These are phyloP conservation scores for Spinibarbus caldwelli DNA, from an alignment of 2,797 vertebrate species.

Conservation along the genomic window DNA sequence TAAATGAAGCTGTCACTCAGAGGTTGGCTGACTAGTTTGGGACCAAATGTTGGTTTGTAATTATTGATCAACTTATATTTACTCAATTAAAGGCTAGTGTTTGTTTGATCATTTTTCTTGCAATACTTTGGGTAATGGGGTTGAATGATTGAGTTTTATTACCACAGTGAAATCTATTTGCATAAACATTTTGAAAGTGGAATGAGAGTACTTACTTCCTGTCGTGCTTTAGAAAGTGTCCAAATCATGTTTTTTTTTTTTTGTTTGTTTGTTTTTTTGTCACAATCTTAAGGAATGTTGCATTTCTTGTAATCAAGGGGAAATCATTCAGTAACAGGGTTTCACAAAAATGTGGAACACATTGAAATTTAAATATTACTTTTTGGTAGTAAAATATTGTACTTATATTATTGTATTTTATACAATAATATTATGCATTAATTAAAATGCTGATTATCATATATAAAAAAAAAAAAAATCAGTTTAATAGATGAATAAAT, in stretches of 20 bases:
- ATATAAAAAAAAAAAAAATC: no score
- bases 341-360: neutral
- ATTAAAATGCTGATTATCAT: no score
- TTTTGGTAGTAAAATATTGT: neutral
- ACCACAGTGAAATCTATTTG: neutral
- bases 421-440: no score
- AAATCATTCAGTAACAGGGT: neutral
- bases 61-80: no score
- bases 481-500: no score
- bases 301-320: neutral
- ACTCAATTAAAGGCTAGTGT: neutral
- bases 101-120: neutral
- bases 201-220: neutral
- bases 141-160: neutral
- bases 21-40: neutral
- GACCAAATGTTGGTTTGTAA: neutral
- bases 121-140: neutral
- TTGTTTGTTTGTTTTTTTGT: neutral
- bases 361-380: neutral
- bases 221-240: neutral
- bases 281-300: neutral
- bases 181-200: neutral
- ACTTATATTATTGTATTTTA: no score
- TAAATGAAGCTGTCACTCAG: neutral
- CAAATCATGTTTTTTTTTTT: neutral